Evolutionary conservation across 2,888 invertebrate genomes (phyloP).

Genomic region (Dasypolia templi): DNA sequence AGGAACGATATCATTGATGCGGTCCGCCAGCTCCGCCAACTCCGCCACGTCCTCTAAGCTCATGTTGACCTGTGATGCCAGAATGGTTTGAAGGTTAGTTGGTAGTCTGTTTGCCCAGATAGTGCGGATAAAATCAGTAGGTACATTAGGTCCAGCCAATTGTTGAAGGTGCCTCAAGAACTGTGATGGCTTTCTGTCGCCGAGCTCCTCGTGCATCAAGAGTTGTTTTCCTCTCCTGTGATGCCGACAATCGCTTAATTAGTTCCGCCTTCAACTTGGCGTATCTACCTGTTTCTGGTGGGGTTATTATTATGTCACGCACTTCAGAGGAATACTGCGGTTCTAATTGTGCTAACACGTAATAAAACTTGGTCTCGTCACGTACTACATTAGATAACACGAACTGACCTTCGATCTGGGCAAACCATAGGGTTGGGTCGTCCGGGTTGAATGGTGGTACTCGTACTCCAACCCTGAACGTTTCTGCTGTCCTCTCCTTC

Average conservation of each 20-base stretch:
- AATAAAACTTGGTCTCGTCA: constrained; percentile 41
- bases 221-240: too few species aligned
- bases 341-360: background rate
- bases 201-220: too few species aligned
- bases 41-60: too few species aligned
- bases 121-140: constrained; percentile 1
- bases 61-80: constrained; percentile 29
- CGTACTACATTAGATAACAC: constrained; percentile 31
- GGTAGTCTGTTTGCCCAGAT: constrained; percentile 15
- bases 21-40: too few species aligned
- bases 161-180: constrained; percentile 5
- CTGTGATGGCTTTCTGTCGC: too few species aligned
- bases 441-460: too few species aligned
- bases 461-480: too few species aligned
- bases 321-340: background rate
- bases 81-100: constrained; percentile 14
- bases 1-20: constrained; percentile 18
- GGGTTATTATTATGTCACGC: background rate
- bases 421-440: too few species aligned
- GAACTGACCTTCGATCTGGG: too few species aligned
- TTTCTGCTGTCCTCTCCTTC: too few species aligned
- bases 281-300: constrained; percentile 4
- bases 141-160: background rate
- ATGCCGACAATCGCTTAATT: too few species aligned
- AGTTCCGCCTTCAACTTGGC: constrained; percentile 9